phyloP scores from a whole-genome alignment of 2,888 invertebrate genomes.

The Agonopterix alstromeriana region DNA sequence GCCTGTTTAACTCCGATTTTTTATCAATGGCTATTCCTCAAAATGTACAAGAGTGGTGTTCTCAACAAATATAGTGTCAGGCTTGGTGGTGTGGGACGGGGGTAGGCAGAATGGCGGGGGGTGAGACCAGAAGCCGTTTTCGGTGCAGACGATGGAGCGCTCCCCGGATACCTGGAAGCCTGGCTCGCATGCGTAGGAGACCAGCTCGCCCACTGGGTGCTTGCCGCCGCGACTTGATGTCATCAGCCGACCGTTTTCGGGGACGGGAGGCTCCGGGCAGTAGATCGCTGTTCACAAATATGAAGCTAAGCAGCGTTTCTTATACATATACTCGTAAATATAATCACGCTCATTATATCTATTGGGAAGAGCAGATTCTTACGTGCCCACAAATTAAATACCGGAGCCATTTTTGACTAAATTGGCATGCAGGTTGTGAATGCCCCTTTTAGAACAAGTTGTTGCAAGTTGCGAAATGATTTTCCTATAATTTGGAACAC shows the following conservation, averaged over 20 bases:
- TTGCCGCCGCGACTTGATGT: conserved; percentile 64
- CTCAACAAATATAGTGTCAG: conserved; percentile 57
- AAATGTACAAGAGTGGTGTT: conserved; percentile 58
- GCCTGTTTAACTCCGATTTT: too few relatives aligned
- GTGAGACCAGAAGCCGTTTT: conserved; percentile 92
- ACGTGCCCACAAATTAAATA: too few relatives aligned
- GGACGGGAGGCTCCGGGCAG: conserved; percentile 85
- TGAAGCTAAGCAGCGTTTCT: too few relatives aligned
- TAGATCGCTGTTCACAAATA: conserved; percentile 81
- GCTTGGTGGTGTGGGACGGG: conserved; percentile 43
- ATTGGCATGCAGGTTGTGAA: too few relatives aligned
- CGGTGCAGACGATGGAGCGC: conserved; percentile 89
- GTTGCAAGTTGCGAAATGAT: too few relatives aligned
- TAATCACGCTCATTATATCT: too few relatives aligned
- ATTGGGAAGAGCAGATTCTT: too few relatives aligned
- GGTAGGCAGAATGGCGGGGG: conserved; percentile 86
- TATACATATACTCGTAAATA: too few relatives aligned
- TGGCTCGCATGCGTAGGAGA: conserved; percentile 80
- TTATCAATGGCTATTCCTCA: conserved; percentile 24
- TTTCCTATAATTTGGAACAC: too few relatives aligned
- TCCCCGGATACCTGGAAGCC: conserved; percentile 78
- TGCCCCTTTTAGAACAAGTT: too few relatives aligned
- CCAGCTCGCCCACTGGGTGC: conserved; percentile 87
- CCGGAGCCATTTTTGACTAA: too few relatives aligned
- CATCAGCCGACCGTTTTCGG: conserved; percentile 79